A percentile compares a stretch with the other conserved stretches of the same genome.
Evolutionary conservation across 1,140 invertebrate genomes (phyloP).

Genomic region (Dendrolimus punctatus): DNA sequence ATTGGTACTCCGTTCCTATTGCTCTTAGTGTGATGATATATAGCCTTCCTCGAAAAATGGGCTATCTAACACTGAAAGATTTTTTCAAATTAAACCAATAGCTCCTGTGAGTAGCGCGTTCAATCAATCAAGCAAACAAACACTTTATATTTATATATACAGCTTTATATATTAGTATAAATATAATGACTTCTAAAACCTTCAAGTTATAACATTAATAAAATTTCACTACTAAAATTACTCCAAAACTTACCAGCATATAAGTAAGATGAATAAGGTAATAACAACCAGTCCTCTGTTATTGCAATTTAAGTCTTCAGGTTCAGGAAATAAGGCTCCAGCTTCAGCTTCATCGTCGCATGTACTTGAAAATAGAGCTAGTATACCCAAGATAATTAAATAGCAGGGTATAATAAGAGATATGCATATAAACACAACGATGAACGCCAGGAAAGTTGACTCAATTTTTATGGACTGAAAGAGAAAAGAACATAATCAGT

Average conservation of each 20-base stretch:
- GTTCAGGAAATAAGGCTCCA: conserved; percentile 52
- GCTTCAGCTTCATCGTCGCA: conserved; percentile 52
- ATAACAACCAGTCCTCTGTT: conserved; percentile 37
- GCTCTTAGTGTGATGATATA: too few species aligned
- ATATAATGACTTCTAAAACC: too few species aligned
- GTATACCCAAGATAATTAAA: conserved; percentile 41
- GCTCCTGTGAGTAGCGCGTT: too few species aligned
- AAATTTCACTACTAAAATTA: too few species aligned
- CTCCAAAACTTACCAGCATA: conserved; percentile 49
- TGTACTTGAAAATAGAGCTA: conserved; percentile 45
- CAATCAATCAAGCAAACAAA: too few species aligned
- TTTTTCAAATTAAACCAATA: too few species aligned
- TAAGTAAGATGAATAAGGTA: conserved; percentile 44
- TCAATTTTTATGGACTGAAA: conserved; percentile 63
- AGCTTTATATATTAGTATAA: too few species aligned
- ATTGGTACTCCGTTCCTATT: too few species aligned
- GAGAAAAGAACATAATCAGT: conserved; percentile 10
- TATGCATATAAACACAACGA: conserved; percentile 50
- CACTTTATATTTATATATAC: too few species aligned
- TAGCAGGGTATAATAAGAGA: conserved; percentile 55
- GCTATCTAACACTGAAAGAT: too few species aligned
- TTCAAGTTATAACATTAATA: too few species aligned
- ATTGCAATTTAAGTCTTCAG: conserved; percentile 42
- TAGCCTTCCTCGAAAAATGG: too few species aligned
- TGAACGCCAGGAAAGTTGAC: conserved; percentile 50